These are phyloP conservation scores for Platyrinchus mystaceus DNA, from an alignment of 2,797 vertebrate species.

Conservation along the genomic window DNA sequence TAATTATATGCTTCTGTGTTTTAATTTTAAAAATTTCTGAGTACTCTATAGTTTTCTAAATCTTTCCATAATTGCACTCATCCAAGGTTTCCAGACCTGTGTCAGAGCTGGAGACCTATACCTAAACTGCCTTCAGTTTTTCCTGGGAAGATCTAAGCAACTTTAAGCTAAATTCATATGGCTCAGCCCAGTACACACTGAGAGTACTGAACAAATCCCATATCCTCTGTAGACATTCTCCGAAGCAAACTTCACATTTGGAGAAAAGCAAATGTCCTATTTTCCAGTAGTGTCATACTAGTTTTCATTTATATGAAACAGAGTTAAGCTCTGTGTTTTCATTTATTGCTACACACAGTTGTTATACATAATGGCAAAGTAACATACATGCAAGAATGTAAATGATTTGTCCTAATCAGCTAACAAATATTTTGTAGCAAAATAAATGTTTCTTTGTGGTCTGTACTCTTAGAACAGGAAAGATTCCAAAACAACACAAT, in stretches of 20 bases:
- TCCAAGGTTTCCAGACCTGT: background rate
- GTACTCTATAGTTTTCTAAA: background rate
- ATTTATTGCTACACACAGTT: background rate
- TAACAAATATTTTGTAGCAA: background rate
- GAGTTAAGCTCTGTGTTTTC: background rate
- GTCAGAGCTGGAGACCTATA: background rate
- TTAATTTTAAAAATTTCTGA: background rate
- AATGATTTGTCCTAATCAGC: background rate
- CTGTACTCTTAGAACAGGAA: background rate
- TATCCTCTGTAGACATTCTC: rapidly evolving
- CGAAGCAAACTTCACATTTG: background rate
- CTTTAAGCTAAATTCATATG: background rate
- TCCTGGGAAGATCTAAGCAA: background rate
- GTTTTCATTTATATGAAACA: background rate
- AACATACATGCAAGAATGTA: background rate
- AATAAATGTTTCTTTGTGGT: background rate
- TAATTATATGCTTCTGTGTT: background rate
- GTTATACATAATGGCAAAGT: background rate
- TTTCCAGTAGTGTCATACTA: background rate
- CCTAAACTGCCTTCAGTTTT: background rate
- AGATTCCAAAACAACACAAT: background rate
- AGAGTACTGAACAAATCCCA: background rate
- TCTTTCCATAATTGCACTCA: background rate
- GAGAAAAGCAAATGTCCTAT: background rate
- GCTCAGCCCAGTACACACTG: background rate